Conservation (phyloP, 1,140 invertebrate genomes). For the Holcopasites calliopsidis region DNA sequence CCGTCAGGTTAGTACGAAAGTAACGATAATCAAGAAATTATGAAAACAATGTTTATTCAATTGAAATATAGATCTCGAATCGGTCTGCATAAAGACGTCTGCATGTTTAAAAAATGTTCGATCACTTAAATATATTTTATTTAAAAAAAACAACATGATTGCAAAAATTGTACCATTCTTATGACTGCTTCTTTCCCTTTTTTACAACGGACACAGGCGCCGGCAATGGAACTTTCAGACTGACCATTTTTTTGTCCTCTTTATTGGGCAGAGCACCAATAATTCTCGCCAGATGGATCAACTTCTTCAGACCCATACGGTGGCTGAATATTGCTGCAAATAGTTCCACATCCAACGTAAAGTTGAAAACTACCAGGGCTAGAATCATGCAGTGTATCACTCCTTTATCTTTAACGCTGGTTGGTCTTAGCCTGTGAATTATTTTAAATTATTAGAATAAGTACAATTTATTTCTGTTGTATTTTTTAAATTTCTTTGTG, state of each 20-base stretch:
- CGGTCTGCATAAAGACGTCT: not conserved
- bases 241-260: conserved; percentile 71
- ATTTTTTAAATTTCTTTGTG: not conserved
- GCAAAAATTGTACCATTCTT: not conserved
- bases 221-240: conserved; percentile 78
- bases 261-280: conserved; percentile 71
- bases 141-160: not conserved
- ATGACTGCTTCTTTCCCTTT: conserved; percentile 55
- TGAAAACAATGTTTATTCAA: not conserved
- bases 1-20: not conserved
- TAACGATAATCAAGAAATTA: not conserved
- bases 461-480: not conserved
- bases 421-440: conserved; percentile 76
- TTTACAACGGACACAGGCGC: conserved; percentile 51
- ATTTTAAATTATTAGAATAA: conserved; percentile 2
- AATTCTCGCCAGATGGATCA: conserved; percentile 74
- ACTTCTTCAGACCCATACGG: conserved; percentile 74
- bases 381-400: conserved; percentile 79
- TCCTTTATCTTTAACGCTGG: conserved; percentile 77
- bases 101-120: no score
- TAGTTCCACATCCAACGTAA: conserved; percentile 74
- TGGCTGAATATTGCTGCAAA: conserved; percentile 71
- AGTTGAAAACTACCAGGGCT: conserved; percentile 72
- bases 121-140: not conserved
- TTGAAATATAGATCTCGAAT: not conserved